Evolutionary conservation across 2,888 invertebrate genomes (phyloP).

Genomic region (Nycteola revayana): DNA sequence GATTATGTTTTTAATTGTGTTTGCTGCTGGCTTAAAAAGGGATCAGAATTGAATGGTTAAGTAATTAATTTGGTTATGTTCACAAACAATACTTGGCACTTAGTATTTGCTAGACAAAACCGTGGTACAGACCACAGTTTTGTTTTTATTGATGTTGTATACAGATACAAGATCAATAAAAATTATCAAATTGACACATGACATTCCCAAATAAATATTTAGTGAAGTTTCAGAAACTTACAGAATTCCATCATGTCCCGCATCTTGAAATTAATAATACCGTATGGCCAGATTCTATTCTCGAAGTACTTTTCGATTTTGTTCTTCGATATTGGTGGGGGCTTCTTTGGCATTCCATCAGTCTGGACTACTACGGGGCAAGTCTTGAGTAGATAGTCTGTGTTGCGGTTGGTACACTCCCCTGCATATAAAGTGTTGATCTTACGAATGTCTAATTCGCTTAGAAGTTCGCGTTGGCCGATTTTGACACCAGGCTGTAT

Average conservation of each 20-base stretch:
- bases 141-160: no score
- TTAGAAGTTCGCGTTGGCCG: conserved; percentile 66
- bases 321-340: conserved; percentile 17
- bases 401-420: conserved; percentile 61
- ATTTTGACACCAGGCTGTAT: conserved; percentile 48
- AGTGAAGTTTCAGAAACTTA: no score
- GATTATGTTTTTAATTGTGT: no score
- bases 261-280: conserved; percentile 55
- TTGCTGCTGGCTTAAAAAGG: no score
- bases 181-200: no score
- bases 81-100: no score
- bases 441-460: conserved; percentile 62
- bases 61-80: no score
- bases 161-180: no score
- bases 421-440: conserved; percentile 51
- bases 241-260: conserved; percentile 58
- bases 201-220: no score
- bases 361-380: conserved; percentile 59
- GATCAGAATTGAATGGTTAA: no score
- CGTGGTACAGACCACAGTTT: no score
- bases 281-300: conserved; percentile 59
- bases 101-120: no score
- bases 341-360: neutral
- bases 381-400: conserved; percentile 59
- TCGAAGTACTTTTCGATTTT: conserved; percentile 57